Conservation (phyloP, 2,113 vertebrate species). For the Corythaeola cristata region DNA sequence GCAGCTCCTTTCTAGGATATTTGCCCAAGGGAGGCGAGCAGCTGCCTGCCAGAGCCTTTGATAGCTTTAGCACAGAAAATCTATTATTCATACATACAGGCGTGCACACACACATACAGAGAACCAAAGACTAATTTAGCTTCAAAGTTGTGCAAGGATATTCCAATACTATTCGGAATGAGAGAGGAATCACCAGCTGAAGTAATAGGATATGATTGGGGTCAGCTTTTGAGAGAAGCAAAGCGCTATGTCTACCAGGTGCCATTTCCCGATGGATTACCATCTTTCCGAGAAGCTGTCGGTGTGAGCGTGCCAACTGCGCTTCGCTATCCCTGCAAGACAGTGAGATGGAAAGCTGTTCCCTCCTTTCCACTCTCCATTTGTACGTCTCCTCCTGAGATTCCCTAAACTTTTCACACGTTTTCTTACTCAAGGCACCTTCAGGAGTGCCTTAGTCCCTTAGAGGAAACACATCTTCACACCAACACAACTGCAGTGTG, state of each 20-base stretch:
- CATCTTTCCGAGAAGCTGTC: background rate
- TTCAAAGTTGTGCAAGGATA: background rate
- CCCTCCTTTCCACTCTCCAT: background rate
- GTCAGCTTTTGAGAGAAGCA: background rate
- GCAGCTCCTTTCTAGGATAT: slow-evolving; percentile 10
- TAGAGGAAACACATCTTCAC: background rate
- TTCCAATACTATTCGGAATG: background rate
- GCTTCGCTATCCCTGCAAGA: rapidly evolving
- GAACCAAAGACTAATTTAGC: background rate
- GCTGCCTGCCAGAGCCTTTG: slow-evolving; percentile 35
- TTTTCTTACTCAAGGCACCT: background rate
- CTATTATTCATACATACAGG: slow-evolving; percentile 7
- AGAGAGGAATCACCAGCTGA: background rate
- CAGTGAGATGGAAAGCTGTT: background rate
- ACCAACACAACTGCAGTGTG: background rate
- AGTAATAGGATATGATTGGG: background rate
- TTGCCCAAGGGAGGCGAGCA: slow-evolving; percentile 12
- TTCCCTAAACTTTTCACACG: rapidly evolving
- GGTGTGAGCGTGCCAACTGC: rapidly evolving
- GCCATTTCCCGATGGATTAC: rapidly evolving
- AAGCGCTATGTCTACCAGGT: background rate
- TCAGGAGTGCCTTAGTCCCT: background rate
- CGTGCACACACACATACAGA: background rate
- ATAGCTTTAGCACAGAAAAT: background rate
- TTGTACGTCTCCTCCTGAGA: rapidly evolving